Conservation (phyloP, 1,140 invertebrate genomes). For the Caenorhabditis brenneri region DNA sequence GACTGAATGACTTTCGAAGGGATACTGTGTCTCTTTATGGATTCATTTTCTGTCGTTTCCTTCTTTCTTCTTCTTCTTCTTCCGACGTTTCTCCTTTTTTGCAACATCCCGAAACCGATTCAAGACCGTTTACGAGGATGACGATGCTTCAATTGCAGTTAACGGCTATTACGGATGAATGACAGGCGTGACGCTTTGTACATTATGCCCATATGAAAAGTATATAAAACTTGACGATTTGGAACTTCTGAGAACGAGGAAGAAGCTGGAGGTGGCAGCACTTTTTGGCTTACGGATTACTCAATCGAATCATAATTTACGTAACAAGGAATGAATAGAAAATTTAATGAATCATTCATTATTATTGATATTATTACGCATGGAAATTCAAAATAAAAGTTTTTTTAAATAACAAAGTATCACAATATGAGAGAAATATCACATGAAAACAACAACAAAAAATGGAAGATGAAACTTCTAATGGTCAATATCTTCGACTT, state of each 20-base stretch:
- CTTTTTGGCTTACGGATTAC: neutral
- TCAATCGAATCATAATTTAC: neutral
- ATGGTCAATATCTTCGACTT: neutral
- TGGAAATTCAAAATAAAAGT: neutral
- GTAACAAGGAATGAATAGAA: neutral
- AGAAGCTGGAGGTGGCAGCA: neutral
- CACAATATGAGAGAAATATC: neutral
- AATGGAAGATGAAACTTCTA: neutral
- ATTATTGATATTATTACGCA: no score
- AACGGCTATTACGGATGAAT: constrained; percentile 40
- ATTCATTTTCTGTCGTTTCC: neutral
- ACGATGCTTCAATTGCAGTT: constrained; percentile 24
- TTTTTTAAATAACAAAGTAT: neutral
- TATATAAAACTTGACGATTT: constrained; percentile 30
- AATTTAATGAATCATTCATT: neutral
- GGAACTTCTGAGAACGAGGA: neutral
- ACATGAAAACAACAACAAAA: neutral
- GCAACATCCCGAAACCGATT: constrained; percentile 37
- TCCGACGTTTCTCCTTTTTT: neutral
- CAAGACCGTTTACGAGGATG: constrained; percentile 35
- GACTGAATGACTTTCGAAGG: constrained; percentile 45
- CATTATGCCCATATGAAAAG: neutral
- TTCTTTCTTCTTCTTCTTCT: neutral
- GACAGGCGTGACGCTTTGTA: neutral
- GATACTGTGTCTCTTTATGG: constrained; percentile 13